Base-by-base conservation (phyloP, 2,888 invertebrate genomes). In the Agriopis leucophaearia region DNA sequence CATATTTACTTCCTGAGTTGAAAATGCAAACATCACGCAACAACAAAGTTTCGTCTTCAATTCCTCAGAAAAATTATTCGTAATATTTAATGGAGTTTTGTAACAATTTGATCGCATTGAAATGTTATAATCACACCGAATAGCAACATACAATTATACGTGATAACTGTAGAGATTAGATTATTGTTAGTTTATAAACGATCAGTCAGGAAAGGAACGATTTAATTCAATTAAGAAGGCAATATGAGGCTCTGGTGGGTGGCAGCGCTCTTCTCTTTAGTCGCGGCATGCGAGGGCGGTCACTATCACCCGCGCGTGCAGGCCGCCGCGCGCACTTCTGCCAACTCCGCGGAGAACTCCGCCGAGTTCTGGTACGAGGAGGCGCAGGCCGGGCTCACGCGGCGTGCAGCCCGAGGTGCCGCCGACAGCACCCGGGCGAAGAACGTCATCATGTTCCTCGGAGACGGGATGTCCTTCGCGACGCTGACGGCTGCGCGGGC, bases 401-500 rank as follows among this genome's bases (percentile, higher is more conserved):
- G 64, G 47, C 70, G 71, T 13, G 74, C 89, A 60, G 81, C 83
- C 7, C 87, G 63, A 10, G 40, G 65, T 12, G 59, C 68, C 36
- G 10, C 70, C 15, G 62, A 68, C 65, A 18, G 15, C 1, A 27
- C 66, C 60, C 61, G 60, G 15, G 85, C 84, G 36, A 78, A 79
- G 55, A 97, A 97, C 83, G 89, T 96, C 8, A 95, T 97, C 65
- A 89, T 97, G 84, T 96, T 96, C 85, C 83, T 97, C 55, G 97
- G 97, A 2, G 97, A 97, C 84, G 97, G 97, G 42, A 96, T 97
- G 96, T 96, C 96, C 8, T 86, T 96, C 50, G 92, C 96, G 0
- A 96, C 96, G 0, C 85, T 96, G 56, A 94, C 96, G 0, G 96
- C 96, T 0, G 94, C 96, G 16, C 92, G 96, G 73, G 94, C 95